These are phyloP conservation scores for Thumatha senex DNA, from an alignment of 2,888 invertebrate species.

Conservation along the genomic window DNA sequence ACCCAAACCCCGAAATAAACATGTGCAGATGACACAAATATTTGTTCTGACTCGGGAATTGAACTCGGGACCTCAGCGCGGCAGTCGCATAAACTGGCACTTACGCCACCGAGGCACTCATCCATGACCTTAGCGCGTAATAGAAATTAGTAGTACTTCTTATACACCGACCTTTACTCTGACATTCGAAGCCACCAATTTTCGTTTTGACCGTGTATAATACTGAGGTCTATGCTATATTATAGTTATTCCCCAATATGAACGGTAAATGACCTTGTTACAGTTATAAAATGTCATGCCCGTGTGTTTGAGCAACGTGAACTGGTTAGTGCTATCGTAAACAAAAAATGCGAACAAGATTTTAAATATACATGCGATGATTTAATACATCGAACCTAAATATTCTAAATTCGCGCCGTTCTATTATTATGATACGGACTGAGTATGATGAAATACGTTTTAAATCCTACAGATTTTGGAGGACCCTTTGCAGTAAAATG, in stretches of 20 bases:
- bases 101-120: too few species aligned
- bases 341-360: slow-evolving; percentile 36
- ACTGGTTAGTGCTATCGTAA: slow-evolving; percentile 56
- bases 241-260: slow-evolving; percentile 64
- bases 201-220: slow-evolving; percentile 54
- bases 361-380: slow-evolving; percentile 18
- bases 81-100: too few species aligned
- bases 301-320: slow-evolving; percentile 64
- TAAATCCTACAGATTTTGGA: too few species aligned
- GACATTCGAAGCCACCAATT: slow-evolving; percentile 63
- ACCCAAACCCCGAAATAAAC: too few species aligned
- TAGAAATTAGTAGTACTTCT: background rate
- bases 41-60: too few species aligned
- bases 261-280: slow-evolving; percentile 76
- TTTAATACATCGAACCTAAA: slow-evolving; percentile 17
- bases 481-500: too few species aligned
- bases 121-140: too few species aligned
- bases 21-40: too few species aligned
- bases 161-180: slow-evolving; percentile 54
- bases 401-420: background rate
- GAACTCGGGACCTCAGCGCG: too few species aligned
- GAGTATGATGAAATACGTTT: too few species aligned
- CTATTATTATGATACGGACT: too few species aligned
- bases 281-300: slow-evolving; percentile 78
- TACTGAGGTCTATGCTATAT: slow-evolving; percentile 43